These are phyloP conservation scores for Probaryconus sp. DNA, from an alignment of 1,140 invertebrate genomes.

Conservation along the genomic window DNA sequence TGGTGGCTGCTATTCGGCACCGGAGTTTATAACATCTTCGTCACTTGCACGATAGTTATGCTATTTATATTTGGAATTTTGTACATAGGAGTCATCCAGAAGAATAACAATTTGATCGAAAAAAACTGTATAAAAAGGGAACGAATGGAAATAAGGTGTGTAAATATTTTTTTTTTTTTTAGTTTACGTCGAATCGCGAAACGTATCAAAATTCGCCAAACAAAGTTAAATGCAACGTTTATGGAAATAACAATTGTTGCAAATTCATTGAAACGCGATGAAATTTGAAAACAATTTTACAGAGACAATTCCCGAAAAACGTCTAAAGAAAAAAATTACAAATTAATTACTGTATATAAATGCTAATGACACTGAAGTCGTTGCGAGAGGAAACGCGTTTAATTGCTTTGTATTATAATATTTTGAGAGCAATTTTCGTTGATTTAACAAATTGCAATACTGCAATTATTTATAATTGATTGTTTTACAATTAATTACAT, in stretches of 20 bases:
- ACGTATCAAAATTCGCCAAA: too few species aligned
- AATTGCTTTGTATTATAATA: slow-evolving; percentile 1
- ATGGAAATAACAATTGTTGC: too few species aligned
- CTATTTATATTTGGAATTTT: slow-evolving; percentile 78
- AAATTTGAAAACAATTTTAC: too few species aligned
- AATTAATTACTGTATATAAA: too few species aligned
- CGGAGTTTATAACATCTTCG: slow-evolving; percentile 80
- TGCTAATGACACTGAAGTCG: too few species aligned
- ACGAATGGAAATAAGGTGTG: slow-evolving; percentile 72
- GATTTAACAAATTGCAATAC: too few species aligned
- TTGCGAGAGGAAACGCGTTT: too few species aligned
- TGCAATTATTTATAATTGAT: slow-evolving; percentile 41
- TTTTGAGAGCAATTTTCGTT: slow-evolving; percentile 3
- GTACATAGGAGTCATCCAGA: slow-evolving; percentile 77
- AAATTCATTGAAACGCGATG: too few species aligned
- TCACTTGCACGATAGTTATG: slow-evolving; percentile 78
- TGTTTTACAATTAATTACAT: slow-evolving; percentile 43
- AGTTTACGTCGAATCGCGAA: neutral
- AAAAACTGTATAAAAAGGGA: slow-evolving; percentile 74
- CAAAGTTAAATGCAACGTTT: too few species aligned
- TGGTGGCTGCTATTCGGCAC: slow-evolving; percentile 81
- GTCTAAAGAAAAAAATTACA: too few species aligned
- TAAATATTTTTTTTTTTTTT: slow-evolving; percentile 1
- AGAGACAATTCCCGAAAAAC: too few species aligned
- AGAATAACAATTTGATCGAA: slow-evolving; percentile 76